Conservation (phyloP, 2,888 invertebrate species). For the Drosophila quinaria region DNA sequence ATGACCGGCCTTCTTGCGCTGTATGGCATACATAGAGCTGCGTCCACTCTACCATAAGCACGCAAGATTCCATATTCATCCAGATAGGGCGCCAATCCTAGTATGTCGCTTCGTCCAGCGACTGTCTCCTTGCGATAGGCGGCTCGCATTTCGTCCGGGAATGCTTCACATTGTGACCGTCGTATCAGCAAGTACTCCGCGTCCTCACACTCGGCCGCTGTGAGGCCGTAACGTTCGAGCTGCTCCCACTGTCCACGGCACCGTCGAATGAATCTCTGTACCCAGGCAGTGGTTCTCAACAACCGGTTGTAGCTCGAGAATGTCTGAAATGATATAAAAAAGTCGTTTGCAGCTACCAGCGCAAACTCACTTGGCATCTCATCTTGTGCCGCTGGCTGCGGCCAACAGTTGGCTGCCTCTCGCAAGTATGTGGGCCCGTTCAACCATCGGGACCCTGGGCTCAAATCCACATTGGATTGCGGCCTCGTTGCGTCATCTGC, state of each 20-base stretch:
- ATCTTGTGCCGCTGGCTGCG: background rate
- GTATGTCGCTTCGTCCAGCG: too few species aligned
- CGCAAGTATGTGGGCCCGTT: background rate
- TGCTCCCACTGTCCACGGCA: background rate
- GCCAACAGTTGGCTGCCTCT: background rate
- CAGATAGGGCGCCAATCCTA: too few species aligned
- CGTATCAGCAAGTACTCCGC: background rate
- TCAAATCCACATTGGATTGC: background rate
- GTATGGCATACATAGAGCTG: background rate
- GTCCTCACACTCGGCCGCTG: background rate
- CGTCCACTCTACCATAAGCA: background rate
- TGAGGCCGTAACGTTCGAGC: background rate
- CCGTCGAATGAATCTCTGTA: background rate
- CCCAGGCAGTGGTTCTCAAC: background rate
- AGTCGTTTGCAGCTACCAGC: background rate
- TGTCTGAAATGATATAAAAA: background rate
- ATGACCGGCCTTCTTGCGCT: background rate
- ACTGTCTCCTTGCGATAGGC: too few species aligned
- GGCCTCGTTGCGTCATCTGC: constrained; percentile 1
- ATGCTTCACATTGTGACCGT: background rate
- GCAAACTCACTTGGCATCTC: constrained; percentile 7
- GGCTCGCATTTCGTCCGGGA: too few species aligned
- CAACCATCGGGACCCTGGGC: background rate
- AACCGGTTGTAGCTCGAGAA: background rate
- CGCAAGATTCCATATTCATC: background rate